These are phyloP conservation scores for Choloepus hoffmanni DNA, from an alignment of 2,113 vertebrate genomes.

Conservation along the genomic window DNA sequence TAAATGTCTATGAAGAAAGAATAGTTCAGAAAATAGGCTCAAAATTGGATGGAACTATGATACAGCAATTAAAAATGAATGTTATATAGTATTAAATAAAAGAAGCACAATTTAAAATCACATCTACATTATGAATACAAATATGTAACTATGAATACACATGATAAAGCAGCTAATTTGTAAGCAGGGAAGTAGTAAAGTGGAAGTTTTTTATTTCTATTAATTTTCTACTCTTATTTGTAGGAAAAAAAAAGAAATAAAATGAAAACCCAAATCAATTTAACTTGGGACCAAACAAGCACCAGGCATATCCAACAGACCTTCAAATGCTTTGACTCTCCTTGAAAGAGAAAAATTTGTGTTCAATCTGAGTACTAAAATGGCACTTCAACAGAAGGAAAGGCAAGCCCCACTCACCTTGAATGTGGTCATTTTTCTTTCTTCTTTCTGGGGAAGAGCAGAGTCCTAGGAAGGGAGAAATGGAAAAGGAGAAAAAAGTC, in stretches of 20 bases:
- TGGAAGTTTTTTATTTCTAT: background rate
- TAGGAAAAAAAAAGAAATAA: background rate
- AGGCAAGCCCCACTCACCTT: conserved; percentile 59
- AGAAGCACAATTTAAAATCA: background rate
- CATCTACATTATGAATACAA: conserved; percentile 32
- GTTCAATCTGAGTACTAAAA: background rate
- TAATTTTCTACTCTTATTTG: conserved; percentile 8
- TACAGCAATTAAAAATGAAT: background rate
- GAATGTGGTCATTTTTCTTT: conserved; percentile 34
- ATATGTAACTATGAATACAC: background rate
- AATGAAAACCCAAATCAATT: background rate
- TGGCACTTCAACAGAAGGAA: background rate
- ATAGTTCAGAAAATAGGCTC: background rate
- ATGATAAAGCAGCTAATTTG: background rate
- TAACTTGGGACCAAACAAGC: background rate
- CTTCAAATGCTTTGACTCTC: background rate
- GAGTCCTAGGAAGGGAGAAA: background rate
- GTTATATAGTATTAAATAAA: background rate
- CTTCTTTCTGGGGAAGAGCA: background rate
- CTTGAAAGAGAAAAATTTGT: background rate
- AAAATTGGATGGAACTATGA: background rate
- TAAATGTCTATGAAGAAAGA: background rate
- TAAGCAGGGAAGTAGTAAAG: background rate
- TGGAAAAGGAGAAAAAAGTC: conserved; percentile 2
- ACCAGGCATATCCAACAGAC: background rate